These are phyloP conservation scores for Lordiphosa collinella DNA, from an alignment of 1,140 invertebrate genomes.

Conservation along the genomic window DNA sequence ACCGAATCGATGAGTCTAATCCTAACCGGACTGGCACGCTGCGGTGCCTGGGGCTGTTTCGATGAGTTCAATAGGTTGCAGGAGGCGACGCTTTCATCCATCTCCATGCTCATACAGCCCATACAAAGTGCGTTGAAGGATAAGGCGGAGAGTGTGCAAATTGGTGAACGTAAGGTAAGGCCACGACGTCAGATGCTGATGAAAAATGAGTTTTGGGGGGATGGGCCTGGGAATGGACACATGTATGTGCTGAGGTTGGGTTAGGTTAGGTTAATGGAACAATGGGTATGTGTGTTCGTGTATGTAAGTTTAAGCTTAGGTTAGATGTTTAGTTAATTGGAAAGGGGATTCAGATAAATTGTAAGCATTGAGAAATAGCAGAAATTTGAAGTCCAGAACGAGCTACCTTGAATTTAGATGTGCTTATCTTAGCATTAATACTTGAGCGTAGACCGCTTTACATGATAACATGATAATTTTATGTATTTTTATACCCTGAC, in stretches of 20 bases:
- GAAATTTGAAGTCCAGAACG: no score
- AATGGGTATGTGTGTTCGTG: background rate
- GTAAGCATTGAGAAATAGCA: no score
- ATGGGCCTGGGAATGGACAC: no score
- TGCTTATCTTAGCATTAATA: no score
- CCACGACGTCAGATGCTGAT: background rate
- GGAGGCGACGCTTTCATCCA: constrained; percentile 93
- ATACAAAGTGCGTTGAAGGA: constrained; percentile 92
- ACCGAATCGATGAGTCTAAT: constrained; percentile 95
- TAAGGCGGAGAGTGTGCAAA: constrained; percentile 82
- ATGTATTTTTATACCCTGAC: no score
- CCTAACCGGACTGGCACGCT: constrained; percentile 93
- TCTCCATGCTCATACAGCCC: constrained; percentile 93
- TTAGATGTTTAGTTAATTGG: no score
- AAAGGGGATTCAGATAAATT: no score
- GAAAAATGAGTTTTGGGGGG: constrained; percentile 15
- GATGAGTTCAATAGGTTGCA: constrained; percentile 98
- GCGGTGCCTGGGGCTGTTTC: constrained; percentile 99
- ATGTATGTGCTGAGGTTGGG: no score
- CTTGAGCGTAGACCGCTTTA: no score
- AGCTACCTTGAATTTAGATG: no score
- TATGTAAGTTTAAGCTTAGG: no score
- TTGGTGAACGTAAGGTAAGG: constrained; percentile 88
- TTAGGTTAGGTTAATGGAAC: constrained; percentile 19
- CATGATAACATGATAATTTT: no score